Evolutionary conservation across 2,797 vertebrate genomes (phyloP).

Genomic region (Aselliscus stoliczkanus): DNA sequence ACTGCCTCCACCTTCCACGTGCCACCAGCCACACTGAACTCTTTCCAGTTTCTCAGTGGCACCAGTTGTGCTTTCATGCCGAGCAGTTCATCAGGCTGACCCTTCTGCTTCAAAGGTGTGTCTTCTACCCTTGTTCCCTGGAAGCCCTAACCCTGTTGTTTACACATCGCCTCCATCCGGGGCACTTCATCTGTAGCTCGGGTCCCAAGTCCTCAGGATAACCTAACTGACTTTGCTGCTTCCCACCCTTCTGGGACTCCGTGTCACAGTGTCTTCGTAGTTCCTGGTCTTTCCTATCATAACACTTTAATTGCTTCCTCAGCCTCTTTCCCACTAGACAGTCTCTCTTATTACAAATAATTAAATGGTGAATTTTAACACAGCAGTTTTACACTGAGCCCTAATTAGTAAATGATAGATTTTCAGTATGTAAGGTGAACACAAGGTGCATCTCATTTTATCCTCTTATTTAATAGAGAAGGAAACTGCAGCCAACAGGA

Average conservation of each 20-base stretch:
- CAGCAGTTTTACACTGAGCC: background rate
- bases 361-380: background rate
- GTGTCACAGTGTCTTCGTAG: background rate
- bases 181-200: background rate
- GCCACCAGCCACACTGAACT: background rate
- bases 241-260: fast-evolving
- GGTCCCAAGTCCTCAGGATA: background rate
- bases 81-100: background rate
- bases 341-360: background rate
- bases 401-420: background rate
- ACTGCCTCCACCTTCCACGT: background rate
- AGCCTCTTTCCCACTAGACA: background rate
- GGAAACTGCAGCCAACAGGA: background rate
- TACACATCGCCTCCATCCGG: fast-evolving
- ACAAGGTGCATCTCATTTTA: background rate
- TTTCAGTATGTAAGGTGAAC: background rate
- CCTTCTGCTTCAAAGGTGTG: background rate
- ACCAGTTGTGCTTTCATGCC: background rate
- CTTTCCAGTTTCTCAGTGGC: background rate
- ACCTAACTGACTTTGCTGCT: fast-evolving
- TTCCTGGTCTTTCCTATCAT: background rate
- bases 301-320: background rate
- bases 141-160: background rate
- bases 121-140: background rate
- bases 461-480: background rate